Percentiles rank a stretch among this genome's conserved stretches.
Conservation (phyloP, 2,113 vertebrate genomes). For the Anhinga anhinga region DNA sequence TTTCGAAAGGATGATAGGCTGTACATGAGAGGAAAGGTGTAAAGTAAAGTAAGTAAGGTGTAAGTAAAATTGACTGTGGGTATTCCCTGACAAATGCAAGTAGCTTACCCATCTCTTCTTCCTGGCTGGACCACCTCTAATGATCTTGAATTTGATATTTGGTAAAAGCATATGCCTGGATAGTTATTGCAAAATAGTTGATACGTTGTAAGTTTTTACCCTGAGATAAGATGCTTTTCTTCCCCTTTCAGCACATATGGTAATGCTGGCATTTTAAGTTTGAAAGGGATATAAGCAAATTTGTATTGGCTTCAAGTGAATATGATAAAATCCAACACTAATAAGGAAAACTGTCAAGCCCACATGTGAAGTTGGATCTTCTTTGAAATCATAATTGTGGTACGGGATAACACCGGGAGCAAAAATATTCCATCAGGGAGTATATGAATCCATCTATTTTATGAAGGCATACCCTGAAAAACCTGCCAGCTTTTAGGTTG, state of each 20-base stretch:
- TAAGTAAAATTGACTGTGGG: not conserved
- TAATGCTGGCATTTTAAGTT: not conserved
- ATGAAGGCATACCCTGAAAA: not conserved
- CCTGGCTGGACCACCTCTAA: not conserved
- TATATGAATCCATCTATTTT: not conserved
- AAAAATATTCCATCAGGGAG: not conserved
- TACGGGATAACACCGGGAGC: accelerated
- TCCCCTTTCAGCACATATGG: not conserved
- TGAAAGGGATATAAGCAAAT: not conserved
- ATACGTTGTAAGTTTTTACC: not conserved
- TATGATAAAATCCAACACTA: not conserved
- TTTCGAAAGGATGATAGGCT: not conserved
- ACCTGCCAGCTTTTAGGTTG: not conserved
- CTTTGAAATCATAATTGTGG: not conserved
- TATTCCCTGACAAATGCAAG: not conserved
- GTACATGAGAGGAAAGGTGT: not conserved
- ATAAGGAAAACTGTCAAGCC: not conserved
- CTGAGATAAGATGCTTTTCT: not conserved
- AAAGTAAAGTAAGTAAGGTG: too few relatives aligned
- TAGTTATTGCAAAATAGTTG: not conserved
- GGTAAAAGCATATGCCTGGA: not conserved
- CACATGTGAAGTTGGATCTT: not conserved
- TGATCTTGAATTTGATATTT: not conserved
- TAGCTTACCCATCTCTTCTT: not conserved
- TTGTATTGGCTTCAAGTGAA: not conserved